Conservation (phyloP, 2,888 invertebrate genomes). For the Rhaphigaster nebulosa region DNA sequence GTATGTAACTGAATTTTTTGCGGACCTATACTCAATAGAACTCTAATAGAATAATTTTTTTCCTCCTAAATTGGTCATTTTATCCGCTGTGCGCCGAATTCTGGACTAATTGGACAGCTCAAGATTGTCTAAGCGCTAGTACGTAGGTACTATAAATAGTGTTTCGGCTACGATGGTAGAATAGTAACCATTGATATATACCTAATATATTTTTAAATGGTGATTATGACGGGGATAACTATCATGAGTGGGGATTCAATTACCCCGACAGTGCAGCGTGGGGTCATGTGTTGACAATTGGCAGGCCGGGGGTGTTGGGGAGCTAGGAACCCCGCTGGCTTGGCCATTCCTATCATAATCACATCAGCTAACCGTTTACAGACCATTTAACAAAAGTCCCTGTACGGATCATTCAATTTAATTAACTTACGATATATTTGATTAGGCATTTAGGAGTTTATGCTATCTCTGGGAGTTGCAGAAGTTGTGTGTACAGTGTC, state of each 20-base stretch:
- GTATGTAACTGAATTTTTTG: too few relatives aligned
- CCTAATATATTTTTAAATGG: slow-evolving; percentile 5
- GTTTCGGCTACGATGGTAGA: neutral
- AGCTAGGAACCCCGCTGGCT: neutral
- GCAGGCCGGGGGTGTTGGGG: neutral
- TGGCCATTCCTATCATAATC: slow-evolving; percentile 14
- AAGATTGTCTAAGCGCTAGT: too few relatives aligned
- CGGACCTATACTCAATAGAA: too few relatives aligned
- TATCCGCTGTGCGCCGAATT: too few relatives aligned
- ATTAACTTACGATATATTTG: slow-evolving; percentile 12
- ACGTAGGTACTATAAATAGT: too few relatives aligned
- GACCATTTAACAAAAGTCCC: slow-evolving; percentile 3
- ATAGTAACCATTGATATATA: neutral
- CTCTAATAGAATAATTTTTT: too few relatives aligned
- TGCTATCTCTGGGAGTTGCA: neutral
- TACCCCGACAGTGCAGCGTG: neutral
- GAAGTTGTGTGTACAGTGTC: neutral
- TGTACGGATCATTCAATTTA: slow-evolving; percentile 9
- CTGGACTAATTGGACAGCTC: too few relatives aligned
- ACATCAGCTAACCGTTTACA: slow-evolving; percentile 23
- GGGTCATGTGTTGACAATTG: slow-evolving; percentile 30
- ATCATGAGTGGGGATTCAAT: slow-evolving; percentile 23
- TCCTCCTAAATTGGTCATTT: too few relatives aligned
- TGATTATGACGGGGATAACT: neutral
- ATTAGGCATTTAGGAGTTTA: slow-evolving; percentile 6